Evolutionary conservation across 2,113 vertebrate species (phyloP).

Genomic region (Equus quagga): DNA sequence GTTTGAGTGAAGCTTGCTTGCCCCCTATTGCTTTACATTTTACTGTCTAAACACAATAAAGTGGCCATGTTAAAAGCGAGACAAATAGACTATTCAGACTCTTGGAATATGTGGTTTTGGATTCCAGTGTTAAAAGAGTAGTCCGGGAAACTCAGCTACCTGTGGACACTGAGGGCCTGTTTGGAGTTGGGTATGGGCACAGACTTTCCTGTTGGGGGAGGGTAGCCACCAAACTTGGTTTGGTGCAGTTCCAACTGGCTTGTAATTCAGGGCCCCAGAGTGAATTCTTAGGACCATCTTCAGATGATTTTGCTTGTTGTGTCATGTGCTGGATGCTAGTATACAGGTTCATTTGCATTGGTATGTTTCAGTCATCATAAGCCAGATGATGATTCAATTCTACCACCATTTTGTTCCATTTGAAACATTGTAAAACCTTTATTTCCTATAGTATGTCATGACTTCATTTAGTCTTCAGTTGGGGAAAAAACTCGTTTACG

Average conservation of each 20-base stretch:
- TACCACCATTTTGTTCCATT: background rate
- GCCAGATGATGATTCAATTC: background rate
- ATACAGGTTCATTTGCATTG: background rate
- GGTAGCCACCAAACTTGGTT: background rate
- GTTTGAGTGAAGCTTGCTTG: background rate
- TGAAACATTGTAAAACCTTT: background rate
- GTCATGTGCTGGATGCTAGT: too few relatives aligned
- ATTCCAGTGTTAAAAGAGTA: background rate
- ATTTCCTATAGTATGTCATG: background rate
- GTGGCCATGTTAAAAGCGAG: background rate
- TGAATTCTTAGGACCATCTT: background rate
- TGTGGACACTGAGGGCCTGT: background rate
- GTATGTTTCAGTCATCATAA: background rate
- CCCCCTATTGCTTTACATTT: background rate
- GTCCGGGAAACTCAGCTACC: background rate
- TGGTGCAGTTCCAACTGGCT: background rate
- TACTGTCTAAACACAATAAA: background rate
- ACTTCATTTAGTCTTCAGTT: background rate
- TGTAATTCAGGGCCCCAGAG: background rate
- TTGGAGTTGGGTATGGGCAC: background rate
- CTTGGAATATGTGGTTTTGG: background rate
- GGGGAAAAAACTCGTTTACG: background rate
- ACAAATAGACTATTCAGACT: background rate
- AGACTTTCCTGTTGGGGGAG: background rate
- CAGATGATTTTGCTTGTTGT: background rate